phyloP scores from a whole-genome alignment of 2,113 vertebrate genomes.

The Recurvirostra avosetta region DNA sequence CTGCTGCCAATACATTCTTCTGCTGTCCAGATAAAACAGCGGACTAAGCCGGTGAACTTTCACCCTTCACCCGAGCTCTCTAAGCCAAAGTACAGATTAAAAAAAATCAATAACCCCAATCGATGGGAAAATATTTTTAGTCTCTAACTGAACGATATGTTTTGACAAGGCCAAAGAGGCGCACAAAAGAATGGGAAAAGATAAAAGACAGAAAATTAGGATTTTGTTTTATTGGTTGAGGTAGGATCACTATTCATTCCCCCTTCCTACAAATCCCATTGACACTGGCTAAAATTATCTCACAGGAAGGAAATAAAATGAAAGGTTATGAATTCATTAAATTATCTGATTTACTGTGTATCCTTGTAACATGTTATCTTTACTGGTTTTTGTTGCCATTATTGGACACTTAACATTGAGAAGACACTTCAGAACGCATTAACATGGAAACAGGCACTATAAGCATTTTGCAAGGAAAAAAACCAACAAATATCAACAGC shows the following conservation, averaged over 20 bases:
- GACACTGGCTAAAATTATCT: conserved; percentile 74
- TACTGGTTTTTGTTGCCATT: conserved; percentile 32
- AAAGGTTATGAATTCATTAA: conserved; percentile 76
- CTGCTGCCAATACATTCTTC: conserved; percentile 80
- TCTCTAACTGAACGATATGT: conserved; percentile 85
- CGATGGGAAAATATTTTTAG: conserved; percentile 87
- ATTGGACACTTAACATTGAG: not conserved
- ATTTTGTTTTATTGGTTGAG: conserved; percentile 78
- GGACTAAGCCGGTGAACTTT: conserved; percentile 84
- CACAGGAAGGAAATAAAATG: conserved; percentile 72
- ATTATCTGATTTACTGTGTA: conserved; percentile 65
- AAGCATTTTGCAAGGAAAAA: not conserved
- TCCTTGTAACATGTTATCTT: conserved; percentile 55
- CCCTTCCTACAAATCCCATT: conserved; percentile 58
- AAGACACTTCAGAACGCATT: not conserved
- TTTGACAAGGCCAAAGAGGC: conserved; percentile 81
- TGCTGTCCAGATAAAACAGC: conserved; percentile 82
- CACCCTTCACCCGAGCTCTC: conserved; percentile 85
- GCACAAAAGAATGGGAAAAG: conserved; percentile 79
- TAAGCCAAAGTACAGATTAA: conserved; percentile 88
- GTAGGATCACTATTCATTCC: conserved; percentile 73
- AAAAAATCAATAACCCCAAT: conserved; percentile 88
- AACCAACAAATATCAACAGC: not conserved
- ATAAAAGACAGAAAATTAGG: conserved; percentile 84
- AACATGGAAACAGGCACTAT: not conserved